phyloP scores from a whole-genome alignment of 2,888 invertebrate genomes.

The Rhingia rostrata region DNA sequence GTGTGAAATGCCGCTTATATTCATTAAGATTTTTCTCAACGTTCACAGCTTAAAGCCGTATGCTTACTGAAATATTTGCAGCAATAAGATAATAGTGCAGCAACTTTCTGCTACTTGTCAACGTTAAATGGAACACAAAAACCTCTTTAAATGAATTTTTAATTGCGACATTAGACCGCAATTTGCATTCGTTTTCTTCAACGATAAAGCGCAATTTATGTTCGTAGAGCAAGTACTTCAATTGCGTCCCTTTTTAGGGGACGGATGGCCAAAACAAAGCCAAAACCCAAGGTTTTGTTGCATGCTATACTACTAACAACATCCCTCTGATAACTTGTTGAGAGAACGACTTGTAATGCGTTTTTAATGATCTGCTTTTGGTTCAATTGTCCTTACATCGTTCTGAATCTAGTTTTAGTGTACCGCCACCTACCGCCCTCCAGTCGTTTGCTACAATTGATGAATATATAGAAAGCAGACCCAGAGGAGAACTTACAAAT shows the following conservation, averaged over 20 bases:
- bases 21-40: no score
- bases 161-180: background rate
- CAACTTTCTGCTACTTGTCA: no score
- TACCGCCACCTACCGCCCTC: background rate
- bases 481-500: conserved; percentile 42
- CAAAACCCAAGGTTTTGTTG: conserved; percentile 13
- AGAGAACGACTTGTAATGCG: conserved; percentile 59
- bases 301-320: conserved; percentile 7
- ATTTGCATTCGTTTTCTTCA: background rate
- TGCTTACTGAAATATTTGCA: no score
- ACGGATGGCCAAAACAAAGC: background rate
- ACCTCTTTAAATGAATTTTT: conserved; percentile 14
- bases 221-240: background rate
- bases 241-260: background rate
- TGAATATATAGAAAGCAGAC: conserved; percentile 50
- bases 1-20: no score
- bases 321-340: conserved; percentile 60
- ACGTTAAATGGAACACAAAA: background rate
- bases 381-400: conserved; percentile 10
- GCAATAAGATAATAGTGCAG: no score
- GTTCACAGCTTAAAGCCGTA: no score
- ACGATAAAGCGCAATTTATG: background rate
- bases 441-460: conserved; percentile 58
- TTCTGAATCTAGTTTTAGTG: background rate
- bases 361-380: conserved; percentile 69